Conservation (phyloP, 2,113 vertebrate species). For the Pogona vitticeps region DNA sequence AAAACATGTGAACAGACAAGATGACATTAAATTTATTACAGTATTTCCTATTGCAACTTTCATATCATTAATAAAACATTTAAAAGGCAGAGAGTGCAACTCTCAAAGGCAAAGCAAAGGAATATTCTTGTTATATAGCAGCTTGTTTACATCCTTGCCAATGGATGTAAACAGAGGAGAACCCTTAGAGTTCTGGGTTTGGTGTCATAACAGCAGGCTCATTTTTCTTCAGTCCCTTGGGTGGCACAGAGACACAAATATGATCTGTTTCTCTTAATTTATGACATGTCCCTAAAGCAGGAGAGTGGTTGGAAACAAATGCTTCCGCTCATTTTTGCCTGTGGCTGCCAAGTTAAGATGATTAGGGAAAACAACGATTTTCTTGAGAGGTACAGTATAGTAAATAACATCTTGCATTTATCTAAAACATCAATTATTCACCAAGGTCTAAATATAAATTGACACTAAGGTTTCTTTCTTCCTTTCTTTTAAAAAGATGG, state of each 20-base stretch:
- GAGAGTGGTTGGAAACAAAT: background rate
- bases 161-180: background rate
- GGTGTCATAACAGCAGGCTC: background rate
- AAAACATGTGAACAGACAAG: background rate
- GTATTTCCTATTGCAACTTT: background rate
- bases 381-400: background rate
- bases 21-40: background rate
- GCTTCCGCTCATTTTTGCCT: background rate
- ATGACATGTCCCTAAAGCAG: background rate
- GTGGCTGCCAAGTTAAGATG: background rate
- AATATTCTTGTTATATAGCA: background rate
- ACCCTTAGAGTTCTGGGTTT: background rate
- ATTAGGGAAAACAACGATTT: slow-evolving; percentile 1
- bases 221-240: background rate
- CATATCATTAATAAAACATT: background rate
- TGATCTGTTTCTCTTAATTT: background rate
- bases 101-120: background rate
- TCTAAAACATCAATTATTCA: background rate
- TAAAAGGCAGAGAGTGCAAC: background rate
- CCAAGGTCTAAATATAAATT: slow-evolving; percentile 4
- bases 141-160: background rate
- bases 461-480: background rate
- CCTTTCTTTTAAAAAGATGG: background rate
- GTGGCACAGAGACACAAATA: background rate
- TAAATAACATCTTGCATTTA: slow-evolving; percentile 20